Base-by-base conservation (phyloP, 2,797 vertebrate species). In the Bovichtus diacanthus region DNA sequence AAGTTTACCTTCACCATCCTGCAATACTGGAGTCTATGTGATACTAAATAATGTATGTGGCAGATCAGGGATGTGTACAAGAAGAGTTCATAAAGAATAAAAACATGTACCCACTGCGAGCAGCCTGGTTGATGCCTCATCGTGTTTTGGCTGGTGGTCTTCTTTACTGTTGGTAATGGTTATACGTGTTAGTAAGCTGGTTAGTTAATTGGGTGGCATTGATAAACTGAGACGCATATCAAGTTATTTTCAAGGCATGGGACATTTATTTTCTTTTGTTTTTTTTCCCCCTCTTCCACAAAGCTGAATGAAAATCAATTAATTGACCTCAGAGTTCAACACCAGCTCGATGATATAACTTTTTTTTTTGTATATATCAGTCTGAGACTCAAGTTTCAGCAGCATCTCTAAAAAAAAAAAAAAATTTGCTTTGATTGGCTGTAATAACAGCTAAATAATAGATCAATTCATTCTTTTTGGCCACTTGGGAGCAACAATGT, bases 1-100 rank as follows among this genome's bases (percentile, higher is more conserved):
- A 91, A 82, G 88, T 87, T 86, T 90, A 87, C 82, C 79, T 85
- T 70, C 63, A 54, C 51, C 63, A 67, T 78, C 43, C 67, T 67
- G 63, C 55, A 76, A 76, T 69, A 76, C 63, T 51, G 60, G 55
- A 70, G 58, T 70, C 64, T 67, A 34, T 75, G 41, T 72, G 53
- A 78, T 83, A 38, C 61, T 87, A 44, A 88, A 84, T 87, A 86
- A 88, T 81, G 71, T 12, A 79, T 77, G 73, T 56, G 29, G 47
- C 29, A 27, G 76, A 84, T 82, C 68, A 81, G 56, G 84, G 70
- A 78, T 23, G 44, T 66, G 75, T 70, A 54, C 47, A 56, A 51
- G 59, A 50, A 80, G 81, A 80, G 79, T 81, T 84, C 69, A 76
- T 13, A 72, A 49, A 80, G 65, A 84, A 70, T 49, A 74, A 73